Evolutionary conservation across 2,797 vertebrate genomes (phyloP), one percentile per base, ranked within the genome.

Genomic region (Microtus californicus): DNA sequence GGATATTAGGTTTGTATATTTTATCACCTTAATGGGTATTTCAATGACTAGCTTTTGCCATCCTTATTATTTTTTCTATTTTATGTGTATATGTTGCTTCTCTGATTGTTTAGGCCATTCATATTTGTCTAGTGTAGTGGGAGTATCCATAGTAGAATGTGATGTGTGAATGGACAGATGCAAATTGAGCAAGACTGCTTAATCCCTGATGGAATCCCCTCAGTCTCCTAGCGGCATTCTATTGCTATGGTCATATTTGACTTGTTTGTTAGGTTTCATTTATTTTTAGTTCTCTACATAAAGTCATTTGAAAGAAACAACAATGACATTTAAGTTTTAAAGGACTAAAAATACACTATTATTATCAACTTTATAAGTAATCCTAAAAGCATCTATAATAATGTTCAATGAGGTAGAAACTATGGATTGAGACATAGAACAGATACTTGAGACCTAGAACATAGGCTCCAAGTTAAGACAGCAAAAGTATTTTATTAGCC

Each of bases 21-120:
- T 95, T 48, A 76, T 43, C 7, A 83, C 63, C 56, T 80, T n/a
- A 56, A 74, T 83, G 6, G 80, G 31, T 48, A 89, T 77, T 81
- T 40, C 7, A 43, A 29, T 65, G 14, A 37, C 34, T 67, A 91
- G 12, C 5, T 88, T 40, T 91, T 65, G 14, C 0, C 1, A 77
- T 34, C 27, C 54, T 87, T 59, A 80, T 7, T 87, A 45, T 85
- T 82, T 63, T 67, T 43, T 45, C 40, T 3, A 37, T 40, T 43
- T 8, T 11, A 43, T 80, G 21, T 48, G 27, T 43, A 40, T 9
- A 54, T 79, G 6, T 67, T 73, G 0, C 4, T 78, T 12, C 14
- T 90, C 34, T 45, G 25, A 2, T 67, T 27, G 77, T 83, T 17
- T n/a, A 56, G 1, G 0, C 23, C 43, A 67, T 23, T 67, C 81